phyloP scores from a whole-genome alignment of 2,113 vertebrate species.

The Dinomys branickii region DNA sequence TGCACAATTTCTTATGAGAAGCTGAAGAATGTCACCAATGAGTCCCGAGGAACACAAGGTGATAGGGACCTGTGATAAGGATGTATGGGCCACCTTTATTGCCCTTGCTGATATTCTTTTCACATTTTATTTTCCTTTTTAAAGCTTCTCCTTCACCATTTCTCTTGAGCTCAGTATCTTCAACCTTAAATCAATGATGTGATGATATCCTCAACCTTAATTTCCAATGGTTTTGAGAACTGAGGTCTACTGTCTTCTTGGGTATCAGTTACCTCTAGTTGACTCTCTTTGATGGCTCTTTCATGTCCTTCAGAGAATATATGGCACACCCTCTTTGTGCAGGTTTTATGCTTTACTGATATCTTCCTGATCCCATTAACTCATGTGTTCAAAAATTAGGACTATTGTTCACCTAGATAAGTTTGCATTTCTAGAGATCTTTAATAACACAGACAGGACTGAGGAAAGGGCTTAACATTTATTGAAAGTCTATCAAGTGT shows the following conservation, averaged over 20 bases:
- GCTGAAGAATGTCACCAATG: background rate
- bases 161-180: background rate
- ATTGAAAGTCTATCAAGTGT: background rate
- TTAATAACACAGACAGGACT: background rate
- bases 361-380: background rate
- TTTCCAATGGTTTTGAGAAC: background rate
- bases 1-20: background rate
- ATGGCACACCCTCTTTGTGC: background rate
- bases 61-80: too few relatives aligned
- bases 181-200: background rate
- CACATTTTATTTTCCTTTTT: background rate
- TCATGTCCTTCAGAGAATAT: background rate
- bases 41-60: background rate
- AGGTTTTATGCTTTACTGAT: background rate
- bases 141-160: background rate
- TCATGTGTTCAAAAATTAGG: constrained; percentile 29
- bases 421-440: background rate
- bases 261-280: background rate
- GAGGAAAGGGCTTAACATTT: background rate
- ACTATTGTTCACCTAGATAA: background rate
- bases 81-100: background rate
- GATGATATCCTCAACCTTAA: background rate
- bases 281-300: background rate
- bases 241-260: background rate
- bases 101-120: background rate